Percentiles rank a stretch among this genome's conserved stretches.
These are phyloP conservation scores for Orbicella faveolata DNA, from an alignment of 64 coral and sea anemone species.

Conservation along the genomic window DNA sequence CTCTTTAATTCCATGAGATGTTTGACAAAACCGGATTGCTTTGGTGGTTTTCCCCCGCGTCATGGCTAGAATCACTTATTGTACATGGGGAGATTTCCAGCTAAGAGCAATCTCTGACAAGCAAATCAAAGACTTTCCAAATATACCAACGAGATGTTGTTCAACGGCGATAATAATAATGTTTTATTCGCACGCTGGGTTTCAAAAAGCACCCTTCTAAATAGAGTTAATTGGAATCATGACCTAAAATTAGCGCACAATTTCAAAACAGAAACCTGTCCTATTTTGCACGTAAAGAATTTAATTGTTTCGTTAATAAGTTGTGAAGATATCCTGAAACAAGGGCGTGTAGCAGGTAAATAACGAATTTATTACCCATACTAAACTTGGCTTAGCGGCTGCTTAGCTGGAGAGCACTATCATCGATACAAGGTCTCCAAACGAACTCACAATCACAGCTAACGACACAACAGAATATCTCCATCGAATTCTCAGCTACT, in stretches of 20 bases:
- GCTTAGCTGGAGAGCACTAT: too few species aligned
- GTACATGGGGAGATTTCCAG: neutral
- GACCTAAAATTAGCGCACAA: neutral
- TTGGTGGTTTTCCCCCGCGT: constrained; percentile 13
- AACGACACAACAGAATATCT: neutral
- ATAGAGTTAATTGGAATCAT: neutral
- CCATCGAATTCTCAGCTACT: neutral
- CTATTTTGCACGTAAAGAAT: neutral
- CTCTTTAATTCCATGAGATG: neutral
- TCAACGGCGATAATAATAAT: neutral
- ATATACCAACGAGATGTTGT: neutral
- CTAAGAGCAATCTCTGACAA: neutral
- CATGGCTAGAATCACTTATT: neutral
- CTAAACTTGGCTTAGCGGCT: neutral
- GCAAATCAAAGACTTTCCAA: constrained; percentile 2
- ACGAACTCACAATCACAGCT: neutral
- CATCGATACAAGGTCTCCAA: too few species aligned
- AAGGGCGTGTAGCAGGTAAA: neutral
- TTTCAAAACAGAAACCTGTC: neutral
- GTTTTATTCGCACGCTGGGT: neutral
- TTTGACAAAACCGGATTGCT: neutral
- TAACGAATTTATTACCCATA: neutral
- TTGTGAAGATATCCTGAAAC: neutral
- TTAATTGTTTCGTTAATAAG: neutral
- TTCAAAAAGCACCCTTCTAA: neutral